Evolutionary conservation across 37 sponge, comb jelly and placozoan species (phyloP), one percentile per base, ranked within the genome.

Genomic region (Trichoplax adhaerens): DNA sequence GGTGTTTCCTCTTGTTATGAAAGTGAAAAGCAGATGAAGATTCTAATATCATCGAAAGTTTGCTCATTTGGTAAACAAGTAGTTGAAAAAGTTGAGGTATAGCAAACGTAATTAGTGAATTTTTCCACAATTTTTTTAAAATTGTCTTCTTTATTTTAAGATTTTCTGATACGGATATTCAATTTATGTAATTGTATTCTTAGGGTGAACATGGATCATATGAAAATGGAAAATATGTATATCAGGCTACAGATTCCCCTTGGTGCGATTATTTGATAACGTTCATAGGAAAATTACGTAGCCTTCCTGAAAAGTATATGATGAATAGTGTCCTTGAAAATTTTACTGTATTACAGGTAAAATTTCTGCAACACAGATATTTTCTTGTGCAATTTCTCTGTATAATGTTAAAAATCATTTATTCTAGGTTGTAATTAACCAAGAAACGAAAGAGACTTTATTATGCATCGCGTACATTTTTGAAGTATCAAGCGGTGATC

Each of bases 51-150:
- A 0, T 90, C 96, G 47, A 90, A 95, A 83, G 96, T 90, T 59
- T 95, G 96, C 70, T 95, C 96, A 7, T 95, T 95, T 85, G 96
- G 96, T 1, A 90, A 90, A 76, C 88, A 87, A 75, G 96, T 95
- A 1, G 96, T 95, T 59, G 91, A 95, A 68, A 95, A 95, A 76
- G 88, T 90, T 5, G 91, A 95, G 86, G 96, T 95, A 55, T 65
- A 71, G 2, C 68, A 66, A 12, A 12, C 10, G 12, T 10, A 12
- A n/a, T 12, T 60, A 60, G 12, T 60, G 12, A 12, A 60, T 12
- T 12, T 60, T 29, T 29, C 0, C 29, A 29, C 29, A 29, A 29
- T 29, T 29, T 29, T 29, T 0, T 57, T 12, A 77, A 48, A 77
- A 53, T 3, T 67, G 53, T 7, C 8, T 47, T 8, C 3, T 56